phyloP scores from a whole-genome alignment of 2,113 vertebrate species.

The Ceuthmochares aereus region DNA sequence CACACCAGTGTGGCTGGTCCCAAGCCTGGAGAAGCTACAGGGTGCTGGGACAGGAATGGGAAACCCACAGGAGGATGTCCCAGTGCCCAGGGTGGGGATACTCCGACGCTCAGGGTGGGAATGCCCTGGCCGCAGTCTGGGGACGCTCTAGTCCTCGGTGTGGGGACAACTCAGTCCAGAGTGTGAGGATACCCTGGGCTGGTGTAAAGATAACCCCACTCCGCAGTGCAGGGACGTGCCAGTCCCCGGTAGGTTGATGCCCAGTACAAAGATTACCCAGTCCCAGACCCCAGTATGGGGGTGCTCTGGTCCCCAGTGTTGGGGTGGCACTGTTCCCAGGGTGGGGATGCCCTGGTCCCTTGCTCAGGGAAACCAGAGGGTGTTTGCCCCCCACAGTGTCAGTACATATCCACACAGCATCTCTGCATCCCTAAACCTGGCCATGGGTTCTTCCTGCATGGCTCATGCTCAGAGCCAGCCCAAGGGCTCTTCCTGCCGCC shows the following conservation, averaged over 20 bases:
- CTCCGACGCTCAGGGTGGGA: not conserved
- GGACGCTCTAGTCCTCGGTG: not conserved
- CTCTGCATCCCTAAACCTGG: not conserved
- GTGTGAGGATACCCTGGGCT: not conserved
- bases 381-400: rapidly evolving
- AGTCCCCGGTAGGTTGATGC: no score
- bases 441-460: not conserved
- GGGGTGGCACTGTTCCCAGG: no score
- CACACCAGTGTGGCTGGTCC: rapidly evolving
- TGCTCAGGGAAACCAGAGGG: rapidly evolving
- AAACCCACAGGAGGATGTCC: not conserved
- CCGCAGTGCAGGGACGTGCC: not conserved
- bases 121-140: not conserved
- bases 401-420: not conserved
- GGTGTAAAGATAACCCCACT: no score
- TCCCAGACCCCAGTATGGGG: no score
- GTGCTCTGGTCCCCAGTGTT: no score
- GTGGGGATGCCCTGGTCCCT: not conserved
- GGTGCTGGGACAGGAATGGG: rapidly evolving
- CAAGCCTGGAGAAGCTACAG: rapidly evolving
- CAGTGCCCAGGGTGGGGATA: rapidly evolving
- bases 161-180: no score
- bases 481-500: not conserved
- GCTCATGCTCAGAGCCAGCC: not conserved
- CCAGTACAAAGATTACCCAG: no score